Conservation (phyloP, 1,140 invertebrate genomes). For the Musca vetustissima region DNA sequence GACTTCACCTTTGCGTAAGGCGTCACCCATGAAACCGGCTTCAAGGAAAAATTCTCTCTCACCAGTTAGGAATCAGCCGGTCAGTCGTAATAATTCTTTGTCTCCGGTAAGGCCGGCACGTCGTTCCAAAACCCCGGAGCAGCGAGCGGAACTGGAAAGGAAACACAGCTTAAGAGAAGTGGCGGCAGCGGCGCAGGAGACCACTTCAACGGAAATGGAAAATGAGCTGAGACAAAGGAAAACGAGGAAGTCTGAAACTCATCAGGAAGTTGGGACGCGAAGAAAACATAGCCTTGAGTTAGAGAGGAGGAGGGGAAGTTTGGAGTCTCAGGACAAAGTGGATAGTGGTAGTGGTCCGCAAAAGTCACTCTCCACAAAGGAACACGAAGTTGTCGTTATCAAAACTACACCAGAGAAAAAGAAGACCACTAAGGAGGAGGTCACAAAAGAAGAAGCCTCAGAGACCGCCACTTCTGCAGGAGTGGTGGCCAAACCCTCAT, state of each 20-base stretch:
- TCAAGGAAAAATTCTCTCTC: background rate
- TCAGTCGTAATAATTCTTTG: conserved; percentile 28
- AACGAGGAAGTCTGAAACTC: background rate
- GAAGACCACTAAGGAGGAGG: too few relatives aligned
- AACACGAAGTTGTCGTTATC: background rate
- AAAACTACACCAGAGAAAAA: background rate
- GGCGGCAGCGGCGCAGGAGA: background rate
- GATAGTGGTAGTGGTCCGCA: background rate
- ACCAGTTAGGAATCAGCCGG: conserved; percentile 33
- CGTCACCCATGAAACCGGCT: conserved; percentile 16
- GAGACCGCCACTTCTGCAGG: background rate
- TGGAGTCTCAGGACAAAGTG: background rate
- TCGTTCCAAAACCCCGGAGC: conserved; percentile 49
- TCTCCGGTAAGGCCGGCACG: conserved; percentile 46
- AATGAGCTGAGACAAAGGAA: background rate
- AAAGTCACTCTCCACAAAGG: background rate
- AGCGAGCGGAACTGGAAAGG: conserved; percentile 28
- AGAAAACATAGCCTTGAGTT: conserved; percentile 22
- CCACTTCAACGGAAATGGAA: conserved; percentile 10
- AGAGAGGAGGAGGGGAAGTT: background rate
- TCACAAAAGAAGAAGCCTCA: too few relatives aligned
- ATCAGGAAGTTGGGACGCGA: background rate
- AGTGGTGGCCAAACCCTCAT: background rate
- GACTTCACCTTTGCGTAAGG: conserved; percentile 35
- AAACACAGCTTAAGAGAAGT: conserved; percentile 2